Conservation (phyloP, 2,888 invertebrate genomes). For the Stictocephala bisonia region DNA sequence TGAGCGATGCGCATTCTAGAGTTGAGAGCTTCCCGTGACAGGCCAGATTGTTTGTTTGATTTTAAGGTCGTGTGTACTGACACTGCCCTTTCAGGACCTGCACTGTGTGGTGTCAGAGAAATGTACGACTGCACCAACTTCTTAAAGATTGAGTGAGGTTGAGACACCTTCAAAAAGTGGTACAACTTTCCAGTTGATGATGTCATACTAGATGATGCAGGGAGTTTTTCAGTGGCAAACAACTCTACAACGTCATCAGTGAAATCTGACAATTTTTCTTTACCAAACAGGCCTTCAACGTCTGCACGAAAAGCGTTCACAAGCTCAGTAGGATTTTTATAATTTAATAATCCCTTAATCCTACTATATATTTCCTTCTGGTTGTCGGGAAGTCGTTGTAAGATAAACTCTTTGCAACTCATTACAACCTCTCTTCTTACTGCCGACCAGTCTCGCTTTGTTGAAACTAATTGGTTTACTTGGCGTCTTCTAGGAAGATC, state of each 20-base stretch:
- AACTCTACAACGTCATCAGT: slow-evolving; percentile 40
- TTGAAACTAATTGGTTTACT: too few relatives aligned
- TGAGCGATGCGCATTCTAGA: too few relatives aligned
- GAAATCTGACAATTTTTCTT: slow-evolving; percentile 27
- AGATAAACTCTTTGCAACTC: too few relatives aligned
- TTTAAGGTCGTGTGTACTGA: slow-evolving; percentile 38
- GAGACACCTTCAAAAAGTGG: slow-evolving; percentile 36
- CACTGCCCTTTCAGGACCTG: slow-evolving; percentile 40
- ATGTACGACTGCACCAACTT: slow-evolving; percentile 44
- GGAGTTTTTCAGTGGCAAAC: slow-evolving; percentile 28
- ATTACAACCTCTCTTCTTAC: too few relatives aligned
- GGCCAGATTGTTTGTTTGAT: slow-evolving; percentile 32
- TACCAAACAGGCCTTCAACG: slow-evolving; percentile 39
- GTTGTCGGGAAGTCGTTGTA: slow-evolving; percentile 22
- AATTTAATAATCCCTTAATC: slow-evolving; percentile 16
- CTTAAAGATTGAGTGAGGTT: slow-evolving; percentile 31
- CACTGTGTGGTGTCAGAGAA: slow-evolving; percentile 21
- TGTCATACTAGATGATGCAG: slow-evolving; percentile 11
- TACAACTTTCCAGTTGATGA: slow-evolving; percentile 22
- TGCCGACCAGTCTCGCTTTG: too few relatives aligned
- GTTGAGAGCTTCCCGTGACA: too few relatives aligned
- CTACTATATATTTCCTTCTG: slow-evolving; percentile 2
- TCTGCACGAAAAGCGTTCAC: slow-evolving; percentile 10
- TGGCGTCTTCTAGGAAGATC: too few relatives aligned
- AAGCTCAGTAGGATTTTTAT: slow-evolving; percentile 14